Base-by-base conservation (phyloP, 2,797 vertebrate genomes). In the Luscinia megarhynchos region DNA sequence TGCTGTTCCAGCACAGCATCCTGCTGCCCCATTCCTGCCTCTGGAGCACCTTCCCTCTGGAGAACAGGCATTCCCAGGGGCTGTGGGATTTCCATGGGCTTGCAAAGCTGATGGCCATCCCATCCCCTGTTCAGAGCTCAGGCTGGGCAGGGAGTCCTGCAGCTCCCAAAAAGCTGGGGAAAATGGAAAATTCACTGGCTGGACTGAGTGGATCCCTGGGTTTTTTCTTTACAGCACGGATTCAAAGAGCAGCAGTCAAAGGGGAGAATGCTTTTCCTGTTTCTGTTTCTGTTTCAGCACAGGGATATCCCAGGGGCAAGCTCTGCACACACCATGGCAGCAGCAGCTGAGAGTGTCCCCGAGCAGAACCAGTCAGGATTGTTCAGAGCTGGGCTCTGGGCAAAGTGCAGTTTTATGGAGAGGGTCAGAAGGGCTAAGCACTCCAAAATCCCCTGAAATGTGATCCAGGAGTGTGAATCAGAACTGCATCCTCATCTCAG, bases 1-100 rank as follows among this genome's bases (percentile, higher is more conserved):
- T 48, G 15, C 19, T 1, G 0, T 38, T 61, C 12, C 21, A 53
- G 18, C 34, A 10, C 15, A 4, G 10, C 27, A 15, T 24, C n/a
- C 34, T 0, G 0, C 20, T 62, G 22, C 22, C 21, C 19, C 1
- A 0, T 69, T 73, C 43, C 43, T 73, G 3, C 46, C 36, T 89
- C 2, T 6, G 11, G 64, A 66, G 6, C 38, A 40, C 20, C 6
- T 51, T 73, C 48, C 5, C 22, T 38, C 59, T 45, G 68, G n/a
- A 76, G 38, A 57, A 6, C 2, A 4, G 18, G 10, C 15, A 4
- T 66, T 78, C 46, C 36, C 5, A 1, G 32, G 55, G 15, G 48
- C 0, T 15, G 40, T 24, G 67, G 73, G 24, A 13, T 51, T 57
- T 21, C 55, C 40, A 22, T 0, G 1, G 45, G 40, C 67, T 67